These are phyloP conservation scores for Coranthus polyacanthus DNA, from an alignment of 2,797 vertebrate species.

Conservation along the genomic window DNA sequence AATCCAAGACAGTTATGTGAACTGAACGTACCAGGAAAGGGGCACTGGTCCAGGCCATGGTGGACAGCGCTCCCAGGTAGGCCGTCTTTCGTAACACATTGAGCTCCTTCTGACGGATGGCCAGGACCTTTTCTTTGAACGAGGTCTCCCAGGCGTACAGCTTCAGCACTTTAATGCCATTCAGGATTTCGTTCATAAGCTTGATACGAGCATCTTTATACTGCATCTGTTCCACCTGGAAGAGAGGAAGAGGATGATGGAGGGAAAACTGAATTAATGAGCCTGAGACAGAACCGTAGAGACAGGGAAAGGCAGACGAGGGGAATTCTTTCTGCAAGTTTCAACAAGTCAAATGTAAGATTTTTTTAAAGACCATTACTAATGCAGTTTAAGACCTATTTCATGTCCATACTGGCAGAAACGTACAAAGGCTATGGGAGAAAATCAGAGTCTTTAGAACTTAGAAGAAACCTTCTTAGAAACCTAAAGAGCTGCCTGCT, in stretches of 20 bases:
- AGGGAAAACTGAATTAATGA: background rate
- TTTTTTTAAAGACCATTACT: too few species aligned
- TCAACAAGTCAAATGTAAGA: too few species aligned
- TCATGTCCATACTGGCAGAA: too few species aligned
- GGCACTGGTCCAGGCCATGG: conserved; percentile 91
- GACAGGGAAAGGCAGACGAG: too few species aligned
- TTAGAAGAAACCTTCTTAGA: too few species aligned
- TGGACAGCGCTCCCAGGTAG: conserved; percentile 90
- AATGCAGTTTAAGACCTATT: too few species aligned
- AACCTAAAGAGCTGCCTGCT: too few species aligned
- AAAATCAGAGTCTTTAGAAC: too few species aligned
- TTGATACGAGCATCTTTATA: conserved; percentile 94
- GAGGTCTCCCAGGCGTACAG: conserved; percentile 97
- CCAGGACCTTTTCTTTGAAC: conserved; percentile 90
- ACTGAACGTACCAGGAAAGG: conserved; percentile 90
- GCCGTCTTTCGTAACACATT: conserved; percentile 87
- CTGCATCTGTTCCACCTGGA: conserved; percentile 93
- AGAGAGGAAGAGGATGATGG: background rate
- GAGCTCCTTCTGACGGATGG: conserved; percentile 91
- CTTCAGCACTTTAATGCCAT: conserved; percentile 97
- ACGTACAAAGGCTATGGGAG: too few species aligned
- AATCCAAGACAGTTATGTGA: background rate
- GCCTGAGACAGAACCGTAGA: too few species aligned
- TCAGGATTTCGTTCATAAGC: conserved; percentile 96
- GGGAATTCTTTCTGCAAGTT: too few species aligned